These are phyloP conservation scores for Paratrypauchen microcephalus DNA, from an alignment of 2,797 vertebrate species.

Conservation along the genomic window DNA sequence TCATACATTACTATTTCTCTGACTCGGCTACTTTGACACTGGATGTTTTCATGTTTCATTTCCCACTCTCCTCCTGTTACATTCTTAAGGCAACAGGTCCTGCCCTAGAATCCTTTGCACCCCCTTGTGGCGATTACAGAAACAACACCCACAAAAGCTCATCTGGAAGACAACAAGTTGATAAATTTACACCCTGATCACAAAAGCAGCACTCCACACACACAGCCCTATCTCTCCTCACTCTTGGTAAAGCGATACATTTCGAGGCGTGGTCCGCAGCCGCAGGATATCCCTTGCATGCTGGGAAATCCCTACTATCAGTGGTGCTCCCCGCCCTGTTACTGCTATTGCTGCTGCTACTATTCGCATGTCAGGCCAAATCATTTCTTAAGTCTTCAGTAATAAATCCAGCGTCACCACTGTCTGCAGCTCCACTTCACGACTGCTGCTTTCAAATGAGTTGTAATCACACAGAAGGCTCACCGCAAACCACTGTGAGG, in stretches of 20 bases:
- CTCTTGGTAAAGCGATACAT: slow-evolving; percentile 72
- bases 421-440: slow-evolving; percentile 70
- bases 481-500: slow-evolving; percentile 66
- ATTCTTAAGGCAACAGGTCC: slow-evolving; percentile 53
- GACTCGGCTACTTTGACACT: slow-evolving; percentile 45
- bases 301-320: slow-evolving; percentile 77
- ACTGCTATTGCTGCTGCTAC: not conserved
- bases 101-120: slow-evolving; percentile 60
- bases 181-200: slow-evolving; percentile 54
- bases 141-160: slow-evolving; percentile 35
- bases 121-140: slow-evolving; percentile 61
- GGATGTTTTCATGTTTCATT: slow-evolving; percentile 65
- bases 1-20: slow-evolving; percentile 44
- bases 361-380: slow-evolving; percentile 67
- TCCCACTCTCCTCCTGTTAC: slow-evolving; percentile 74
- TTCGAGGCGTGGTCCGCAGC: slow-evolving; percentile 70
- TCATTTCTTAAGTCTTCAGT: slow-evolving; percentile 71
- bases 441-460: slow-evolving; percentile 71
- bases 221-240: slow-evolving; percentile 66
- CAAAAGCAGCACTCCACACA: slow-evolving; percentile 44
- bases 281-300: slow-evolving; percentile 79
- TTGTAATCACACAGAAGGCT: slow-evolving; percentile 74
- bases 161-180: slow-evolving; percentile 55
- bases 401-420: slow-evolving; percentile 72
- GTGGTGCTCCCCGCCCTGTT: slow-evolving; percentile 65